Evolutionary conservation across 1,140 invertebrate genomes (phyloP), one percentile per base, ranked within the genome.

Genomic region (Aphelenchoides fujianensis): DNA sequence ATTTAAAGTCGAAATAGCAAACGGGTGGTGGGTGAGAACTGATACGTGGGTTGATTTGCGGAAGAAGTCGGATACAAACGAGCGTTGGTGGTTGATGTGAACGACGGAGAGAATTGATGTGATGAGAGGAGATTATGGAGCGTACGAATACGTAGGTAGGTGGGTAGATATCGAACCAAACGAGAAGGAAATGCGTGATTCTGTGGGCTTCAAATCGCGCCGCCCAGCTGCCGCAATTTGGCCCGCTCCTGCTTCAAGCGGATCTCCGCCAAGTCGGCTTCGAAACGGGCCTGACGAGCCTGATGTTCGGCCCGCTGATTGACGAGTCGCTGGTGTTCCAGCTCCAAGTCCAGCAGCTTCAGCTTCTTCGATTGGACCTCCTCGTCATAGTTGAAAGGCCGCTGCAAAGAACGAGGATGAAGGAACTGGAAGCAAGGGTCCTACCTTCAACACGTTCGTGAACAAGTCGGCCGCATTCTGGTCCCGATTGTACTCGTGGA

Each of bases 211-310:
- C 41, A 48, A 48, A 48, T 48, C 23, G 23, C 12, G 41, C 41
- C n/a, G n/a, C 41, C 41, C 41, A 48, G 23, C 41, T 59, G 55
- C 34, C 19, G 5, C 5, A 59, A 32, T 59, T 59, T 59, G 5
- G 55, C 55, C 23, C 34, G 28, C 32, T 36, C 1, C 53, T 66
- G 31, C 53, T 66, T 30, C 1, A 66, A 66, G 30, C 36, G 31
- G 53, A 66, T 31, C 53, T 66, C 63, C 16, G 53, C 16, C 32
- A 66, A 37, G 31, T 66, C 63, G n/a, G 63, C 63, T 35, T 66
- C 63, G 19, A n/a, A 31, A 16, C 36, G 31, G 19, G 63, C 63
- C 3, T 12, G 27, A 41, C 63, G 16, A n/a, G 36, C 63, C 31
- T 35, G 16, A 32, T 66, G 63, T 3, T 66, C 63, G 0, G 63